Base-by-base conservation (phyloP, 2,113 vertebrate species). In the Charadrius vociferus region DNA sequence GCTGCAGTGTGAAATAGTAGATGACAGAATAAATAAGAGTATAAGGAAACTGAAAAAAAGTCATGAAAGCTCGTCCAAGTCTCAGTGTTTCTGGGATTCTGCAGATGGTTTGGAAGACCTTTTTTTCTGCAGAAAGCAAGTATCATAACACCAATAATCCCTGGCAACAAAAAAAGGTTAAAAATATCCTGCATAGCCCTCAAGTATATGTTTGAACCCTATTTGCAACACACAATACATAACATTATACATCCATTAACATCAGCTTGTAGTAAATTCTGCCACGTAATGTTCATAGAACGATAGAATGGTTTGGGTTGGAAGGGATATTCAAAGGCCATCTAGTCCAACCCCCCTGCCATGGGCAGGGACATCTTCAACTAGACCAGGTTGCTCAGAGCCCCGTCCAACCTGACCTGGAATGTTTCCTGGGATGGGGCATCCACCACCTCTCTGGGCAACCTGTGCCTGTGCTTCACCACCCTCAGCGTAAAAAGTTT, bases 31-130 rank as follows among this genome's bases (percentile, higher is more conserved):
- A 79, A 87, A 72, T 15, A 29, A 49, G 9, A 53, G 6, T 27
- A 13, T 49, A 27, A 80, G 13, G 7, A 80, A 77, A 83, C 3
- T 39, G n/a, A 68, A 62, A 78, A 45, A 78, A 9, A 3, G 14
- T 7, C 3, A 39, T 16, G 27, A 67, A 82, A 72, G 5, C 4
- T 5, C 2, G 0, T 78, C 80, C 29, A 34, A 22, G 12, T 34
- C 5, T 43, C 50, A 66, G 3, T 11, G 9, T 81, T 78, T 78
- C 32, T 62, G 29, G 15, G 3, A 3, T 70, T 43, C 23, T 37
- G 7, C 10, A 22, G 6, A 45, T 1, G 4, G 4, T 52, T 63
- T 27, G 9, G 10, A 58, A 62, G 3, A 10, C 4, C 1, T 1
- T 1, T 23, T 29, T 86, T 72, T 22, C 45, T 50, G 12, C 14